Evolutionary conservation across 2,797 vertebrate genomes (phyloP).

Genomic region (Sternarchorhynchus goeldii): DNA sequence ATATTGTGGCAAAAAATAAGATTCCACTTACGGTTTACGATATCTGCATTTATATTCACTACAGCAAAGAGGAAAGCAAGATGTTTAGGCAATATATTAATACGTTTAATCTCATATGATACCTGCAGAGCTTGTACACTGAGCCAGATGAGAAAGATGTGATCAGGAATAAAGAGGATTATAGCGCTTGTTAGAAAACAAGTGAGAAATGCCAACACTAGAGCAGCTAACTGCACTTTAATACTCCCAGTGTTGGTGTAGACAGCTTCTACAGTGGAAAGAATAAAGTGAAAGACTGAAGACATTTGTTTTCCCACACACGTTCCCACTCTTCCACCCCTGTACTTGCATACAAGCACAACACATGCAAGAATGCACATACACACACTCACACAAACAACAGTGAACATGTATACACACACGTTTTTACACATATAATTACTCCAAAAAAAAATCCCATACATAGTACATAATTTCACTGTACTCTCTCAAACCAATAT

Average conservation of each 20-base stretch:
- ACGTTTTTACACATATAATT: conserved; percentile 12
- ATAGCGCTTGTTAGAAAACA: conserved; percentile 45
- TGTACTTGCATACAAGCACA: conserved; percentile 61
- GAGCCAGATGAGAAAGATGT: conserved; percentile 45
- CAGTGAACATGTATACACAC: conserved; percentile 2
- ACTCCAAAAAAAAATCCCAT: conserved; percentile 2
- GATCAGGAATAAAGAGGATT: conserved; percentile 57
- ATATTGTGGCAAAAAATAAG: conserved; percentile 40
- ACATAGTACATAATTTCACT: not conserved
- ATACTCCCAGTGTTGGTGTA: conserved; percentile 68
- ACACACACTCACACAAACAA: conserved; percentile 20
- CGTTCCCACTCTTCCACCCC: not conserved
- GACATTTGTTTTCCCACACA: conserved; percentile 65
- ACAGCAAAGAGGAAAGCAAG: conserved; percentile 38
- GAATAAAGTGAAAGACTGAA: conserved; percentile 67
- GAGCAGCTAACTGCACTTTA: conserved; percentile 69
- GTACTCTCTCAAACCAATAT: not conserved
- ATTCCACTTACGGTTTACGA: conserved; percentile 27
- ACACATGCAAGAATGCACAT: conserved; percentile 38
- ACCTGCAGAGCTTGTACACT: conserved; percentile 45
- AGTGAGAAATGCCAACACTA: conserved; percentile 55
- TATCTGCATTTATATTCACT: conserved; percentile 36
- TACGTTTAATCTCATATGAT: conserved; percentile 50
- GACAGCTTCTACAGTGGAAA: conserved; percentile 45
- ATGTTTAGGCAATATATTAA: conserved; percentile 50